Evolutionary conservation across 1,140 invertebrate species (phyloP).

Genomic region (Calycopis cecrops): DNA sequence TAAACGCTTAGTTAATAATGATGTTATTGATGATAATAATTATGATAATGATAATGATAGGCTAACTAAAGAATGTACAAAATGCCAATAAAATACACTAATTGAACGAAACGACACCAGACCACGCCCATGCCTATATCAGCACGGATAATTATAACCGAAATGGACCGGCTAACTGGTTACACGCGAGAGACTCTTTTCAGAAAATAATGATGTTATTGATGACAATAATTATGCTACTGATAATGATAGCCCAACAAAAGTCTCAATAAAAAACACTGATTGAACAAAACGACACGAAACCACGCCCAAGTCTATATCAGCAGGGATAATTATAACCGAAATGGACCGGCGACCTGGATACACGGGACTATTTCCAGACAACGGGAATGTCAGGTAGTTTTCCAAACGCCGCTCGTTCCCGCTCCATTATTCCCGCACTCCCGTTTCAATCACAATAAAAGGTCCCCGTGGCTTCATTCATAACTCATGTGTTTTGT

Average conservation of each 20-base stretch:
- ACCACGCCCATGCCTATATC: constrained; percentile 43
- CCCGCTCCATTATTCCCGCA: constrained; percentile 24
- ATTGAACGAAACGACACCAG: constrained; percentile 16
- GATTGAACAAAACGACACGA: constrained; percentile 15
- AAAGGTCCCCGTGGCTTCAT: constrained; percentile 11
- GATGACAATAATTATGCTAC: too few relatives aligned
- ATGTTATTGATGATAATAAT: too few relatives aligned
- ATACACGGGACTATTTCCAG: constrained; percentile 64
- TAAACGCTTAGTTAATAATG: too few relatives aligned
- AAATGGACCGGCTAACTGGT: constrained; percentile 56
- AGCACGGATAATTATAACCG: constrained; percentile 59
- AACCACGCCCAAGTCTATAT: constrained; percentile 42
- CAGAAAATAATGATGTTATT: constrained; percentile 49
- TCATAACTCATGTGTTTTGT: constrained; percentile 6
- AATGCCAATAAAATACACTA: constrained; percentile 15
- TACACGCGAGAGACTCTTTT: constrained; percentile 62
- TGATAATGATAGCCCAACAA: too few relatives aligned
- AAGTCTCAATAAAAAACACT: constrained; percentile 17
- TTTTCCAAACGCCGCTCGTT: constrained; percentile 48
- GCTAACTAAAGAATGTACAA: neutral
- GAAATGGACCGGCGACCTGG: constrained; percentile 55
- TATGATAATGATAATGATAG: too few relatives aligned
- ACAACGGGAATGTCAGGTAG: constrained; percentile 55
- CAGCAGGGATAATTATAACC: constrained; percentile 60
- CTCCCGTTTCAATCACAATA: constrained; percentile 20